Conservation (phyloP, 2,888 invertebrate species). For the Ferdinandea cuprea region DNA sequence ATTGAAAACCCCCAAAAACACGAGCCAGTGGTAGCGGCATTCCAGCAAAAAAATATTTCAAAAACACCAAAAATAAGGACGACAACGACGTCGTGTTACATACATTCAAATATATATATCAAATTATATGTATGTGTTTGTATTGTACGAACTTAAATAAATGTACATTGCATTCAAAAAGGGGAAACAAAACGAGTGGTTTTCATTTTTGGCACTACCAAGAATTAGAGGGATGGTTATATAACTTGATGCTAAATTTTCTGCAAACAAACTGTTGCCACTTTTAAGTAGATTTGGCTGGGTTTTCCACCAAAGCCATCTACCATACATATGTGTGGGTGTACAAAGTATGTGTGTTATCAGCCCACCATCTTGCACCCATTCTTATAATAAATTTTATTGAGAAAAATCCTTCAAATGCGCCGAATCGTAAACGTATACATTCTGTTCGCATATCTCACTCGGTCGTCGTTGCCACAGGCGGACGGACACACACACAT, state of each 20-base stretch:
- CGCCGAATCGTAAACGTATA: constrained; percentile 54
- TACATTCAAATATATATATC: too few species aligned
- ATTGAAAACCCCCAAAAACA: constrained; percentile 13
- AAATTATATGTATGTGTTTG: too few species aligned
- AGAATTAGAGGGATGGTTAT: constrained; percentile 23
- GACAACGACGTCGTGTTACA: neutral
- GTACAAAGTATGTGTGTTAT: constrained; percentile 15
- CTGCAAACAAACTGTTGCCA: constrained; percentile 63
- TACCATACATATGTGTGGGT: neutral
- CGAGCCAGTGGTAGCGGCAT: too few species aligned
- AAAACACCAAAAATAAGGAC: neutral
- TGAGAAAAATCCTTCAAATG: constrained; percentile 39
- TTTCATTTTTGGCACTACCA: constrained; percentile 14
- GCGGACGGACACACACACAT: neutral
- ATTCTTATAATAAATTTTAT: constrained; percentile 11
- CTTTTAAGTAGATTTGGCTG: constrained; percentile 39
- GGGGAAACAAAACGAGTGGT: neutral
- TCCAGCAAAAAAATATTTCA: constrained; percentile 11
- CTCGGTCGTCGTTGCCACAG: neutral
- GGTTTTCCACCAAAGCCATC: neutral
- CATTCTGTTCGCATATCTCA: constrained; percentile 1
- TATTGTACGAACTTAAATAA: too few species aligned
- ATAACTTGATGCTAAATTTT: constrained; percentile 38
- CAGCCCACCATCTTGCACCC: constrained; percentile 11
- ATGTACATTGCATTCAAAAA: neutral